Percentiles rank a stretch among this genome's conserved stretches.
phyloP scores from a whole-genome alignment of 2,888 invertebrate species.

The Dexiosoma caninum region DNA sequence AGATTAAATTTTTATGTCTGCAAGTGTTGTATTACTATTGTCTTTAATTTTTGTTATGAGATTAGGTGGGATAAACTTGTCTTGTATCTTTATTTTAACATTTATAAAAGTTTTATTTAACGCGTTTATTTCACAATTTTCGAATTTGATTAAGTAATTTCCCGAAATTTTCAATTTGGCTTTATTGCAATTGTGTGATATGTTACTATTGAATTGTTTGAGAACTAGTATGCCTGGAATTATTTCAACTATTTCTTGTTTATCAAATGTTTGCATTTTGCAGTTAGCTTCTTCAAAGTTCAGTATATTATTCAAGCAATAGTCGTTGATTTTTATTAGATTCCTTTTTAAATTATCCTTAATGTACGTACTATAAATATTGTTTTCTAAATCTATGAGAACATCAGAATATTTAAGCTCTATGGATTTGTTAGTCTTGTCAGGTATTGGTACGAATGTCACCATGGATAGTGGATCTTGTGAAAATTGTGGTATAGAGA shows the following conservation, averaged over 20 bases:
- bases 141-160: not conserved
- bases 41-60: not conserved
- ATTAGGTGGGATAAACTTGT: not conserved
- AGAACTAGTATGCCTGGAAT: not conserved
- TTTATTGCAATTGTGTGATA: not conserved
- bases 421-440: conserved; percentile 2
- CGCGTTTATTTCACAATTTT: not conserved
- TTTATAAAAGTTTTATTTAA: not conserved
- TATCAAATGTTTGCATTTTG: not conserved
- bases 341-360: not conserved
- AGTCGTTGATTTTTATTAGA: no score
- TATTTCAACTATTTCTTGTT: not conserved
- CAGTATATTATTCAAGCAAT: not conserved
- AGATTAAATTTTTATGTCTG: conserved; percentile 6
- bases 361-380: not conserved
- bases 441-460: not conserved
- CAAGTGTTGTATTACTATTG: not conserved
- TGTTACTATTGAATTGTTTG: not conserved
- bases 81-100: not conserved
- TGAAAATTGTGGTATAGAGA: not conserved
- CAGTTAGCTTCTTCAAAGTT: not conserved
- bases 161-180: not conserved
- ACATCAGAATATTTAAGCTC: not conserved
- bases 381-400: not conserved
- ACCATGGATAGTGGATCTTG: not conserved